Evolutionary conservation across 2,797 vertebrate species (phyloP).

Genomic region (Fringilla coelebs): DNA sequence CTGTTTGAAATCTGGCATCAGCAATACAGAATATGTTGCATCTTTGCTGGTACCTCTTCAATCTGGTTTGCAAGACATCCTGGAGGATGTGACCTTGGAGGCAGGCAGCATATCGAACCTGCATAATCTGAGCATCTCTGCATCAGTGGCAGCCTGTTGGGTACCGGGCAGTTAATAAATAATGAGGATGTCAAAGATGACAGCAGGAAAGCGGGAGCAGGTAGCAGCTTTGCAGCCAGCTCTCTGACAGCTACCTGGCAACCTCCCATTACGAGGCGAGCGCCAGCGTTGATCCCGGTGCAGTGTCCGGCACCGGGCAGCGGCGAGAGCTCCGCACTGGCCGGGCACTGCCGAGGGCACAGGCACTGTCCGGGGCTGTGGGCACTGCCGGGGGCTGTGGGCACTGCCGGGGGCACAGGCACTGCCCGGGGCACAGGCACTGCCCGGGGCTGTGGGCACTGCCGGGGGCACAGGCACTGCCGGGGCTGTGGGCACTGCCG

Average conservation of each 20-base stretch:
- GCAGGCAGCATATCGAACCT: slow-evolving; percentile 1
- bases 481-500: no score
- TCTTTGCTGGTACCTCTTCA: slow-evolving; percentile 33
- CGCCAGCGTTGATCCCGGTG: rapidly evolving
- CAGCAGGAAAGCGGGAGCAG: slow-evolving; percentile 39
- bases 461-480: no score
- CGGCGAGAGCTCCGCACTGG: no score
- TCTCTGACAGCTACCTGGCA: slow-evolving; percentile 44
- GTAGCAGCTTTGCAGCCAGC: slow-evolving; percentile 28
- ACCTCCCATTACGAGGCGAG: not conserved
- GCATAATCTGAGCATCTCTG: not conserved
- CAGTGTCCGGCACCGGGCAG: not conserved
- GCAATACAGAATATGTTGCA: slow-evolving; percentile 12
- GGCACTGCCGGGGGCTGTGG: no score
- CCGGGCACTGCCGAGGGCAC: not conserved
- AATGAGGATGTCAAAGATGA: slow-evolving; percentile 58
- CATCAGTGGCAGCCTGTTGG: slow-evolving; percentile 16
- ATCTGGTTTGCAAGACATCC: slow-evolving; percentile 36
- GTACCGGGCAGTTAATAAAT: slow-evolving; percentile 55
- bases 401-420: no score
- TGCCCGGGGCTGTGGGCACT: no score
- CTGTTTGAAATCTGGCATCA: slow-evolving; percentile 28
- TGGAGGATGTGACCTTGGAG: slow-evolving; percentile 59
- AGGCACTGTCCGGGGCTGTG: no score
- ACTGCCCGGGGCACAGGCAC: no score